phyloP scores from a whole-genome alignment of 2,113 vertebrate species.

The Psilopsiagon aymara region DNA sequence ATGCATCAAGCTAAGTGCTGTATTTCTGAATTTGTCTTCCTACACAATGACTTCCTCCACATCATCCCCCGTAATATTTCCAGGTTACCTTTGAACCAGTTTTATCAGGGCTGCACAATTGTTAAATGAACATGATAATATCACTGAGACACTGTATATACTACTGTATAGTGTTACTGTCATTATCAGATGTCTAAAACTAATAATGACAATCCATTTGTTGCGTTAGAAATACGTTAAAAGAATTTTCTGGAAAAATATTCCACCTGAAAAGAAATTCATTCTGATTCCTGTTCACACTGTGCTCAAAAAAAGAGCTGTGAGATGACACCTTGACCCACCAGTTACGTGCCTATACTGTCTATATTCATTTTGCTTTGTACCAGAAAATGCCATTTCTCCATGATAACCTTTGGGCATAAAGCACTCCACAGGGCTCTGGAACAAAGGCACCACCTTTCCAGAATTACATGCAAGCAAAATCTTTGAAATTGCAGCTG shows the following conservation, averaged over 20 bases:
- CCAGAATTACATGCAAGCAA: not conserved
- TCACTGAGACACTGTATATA: not conserved
- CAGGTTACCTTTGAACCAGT: not conserved
- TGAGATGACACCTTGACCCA: not conserved
- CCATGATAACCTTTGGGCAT: not conserved
- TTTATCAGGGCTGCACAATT: not conserved
- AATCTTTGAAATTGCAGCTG: not conserved
- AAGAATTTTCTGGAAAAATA: not conserved
- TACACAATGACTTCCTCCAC: not conserved
- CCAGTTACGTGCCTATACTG: fast-evolving
- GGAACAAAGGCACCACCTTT: not conserved
- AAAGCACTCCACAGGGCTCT: not conserved
- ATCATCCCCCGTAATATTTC: not conserved
- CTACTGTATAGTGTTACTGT: not conserved
- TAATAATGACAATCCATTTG: not conserved
- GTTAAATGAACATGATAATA: not conserved
- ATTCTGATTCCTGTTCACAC: not conserved
- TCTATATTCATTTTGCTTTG: not conserved
- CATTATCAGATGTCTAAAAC: not conserved
- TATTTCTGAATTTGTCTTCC: conserved; percentile 16
- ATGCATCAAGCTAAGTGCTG: conserved; percentile 23
- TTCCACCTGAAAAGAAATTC: conserved; percentile 12
- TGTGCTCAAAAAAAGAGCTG: not conserved
- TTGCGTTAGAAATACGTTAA: not conserved
- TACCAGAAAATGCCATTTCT: not conserved